A percentile compares a stretch with the other conserved stretches of the same genome.
Conservation (phyloP, 2,113 vertebrate genomes). For the Psilopogon haemacephalus region DNA sequence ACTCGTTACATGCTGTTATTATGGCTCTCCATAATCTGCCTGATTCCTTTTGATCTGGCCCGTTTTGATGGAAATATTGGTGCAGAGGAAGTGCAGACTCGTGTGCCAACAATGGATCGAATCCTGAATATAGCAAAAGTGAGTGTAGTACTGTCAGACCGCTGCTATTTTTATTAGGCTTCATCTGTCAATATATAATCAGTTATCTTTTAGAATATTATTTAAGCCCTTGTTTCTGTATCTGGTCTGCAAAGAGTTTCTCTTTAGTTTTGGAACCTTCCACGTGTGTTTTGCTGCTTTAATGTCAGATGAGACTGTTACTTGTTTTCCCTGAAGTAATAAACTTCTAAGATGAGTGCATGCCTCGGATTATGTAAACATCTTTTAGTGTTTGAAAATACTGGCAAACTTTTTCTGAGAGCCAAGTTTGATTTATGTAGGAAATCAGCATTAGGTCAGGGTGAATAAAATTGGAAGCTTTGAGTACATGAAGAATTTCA, state of each 20-base stretch:
- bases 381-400: not conserved
- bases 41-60: conserved; percentile 94
- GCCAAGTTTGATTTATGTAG: not conserved
- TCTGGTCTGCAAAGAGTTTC: not conserved
- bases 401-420: not conserved
- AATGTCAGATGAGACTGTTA: not conserved
- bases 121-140: conserved; percentile 89
- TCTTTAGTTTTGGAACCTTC: not conserved
- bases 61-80: conserved; percentile 85
- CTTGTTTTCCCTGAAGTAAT: not conserved
- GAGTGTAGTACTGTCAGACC: not conserved
- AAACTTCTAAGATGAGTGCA: not conserved
- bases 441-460: rapidly evolving
- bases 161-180: not conserved
- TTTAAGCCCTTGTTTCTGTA: not conserved
- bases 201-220: not conserved
- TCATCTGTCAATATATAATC: not conserved
- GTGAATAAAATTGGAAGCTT: not conserved
- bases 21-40: conserved; percentile 93
- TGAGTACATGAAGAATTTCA: not conserved
- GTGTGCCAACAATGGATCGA: conserved; percentile 84
- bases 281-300: not conserved
- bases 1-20: conserved; percentile 93
- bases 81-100: conserved; percentile 55
- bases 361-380: not conserved